These are phyloP conservation scores for Myiotriccus ornatus DNA, from an alignment of 2,797 vertebrate species.

Conservation along the genomic window DNA sequence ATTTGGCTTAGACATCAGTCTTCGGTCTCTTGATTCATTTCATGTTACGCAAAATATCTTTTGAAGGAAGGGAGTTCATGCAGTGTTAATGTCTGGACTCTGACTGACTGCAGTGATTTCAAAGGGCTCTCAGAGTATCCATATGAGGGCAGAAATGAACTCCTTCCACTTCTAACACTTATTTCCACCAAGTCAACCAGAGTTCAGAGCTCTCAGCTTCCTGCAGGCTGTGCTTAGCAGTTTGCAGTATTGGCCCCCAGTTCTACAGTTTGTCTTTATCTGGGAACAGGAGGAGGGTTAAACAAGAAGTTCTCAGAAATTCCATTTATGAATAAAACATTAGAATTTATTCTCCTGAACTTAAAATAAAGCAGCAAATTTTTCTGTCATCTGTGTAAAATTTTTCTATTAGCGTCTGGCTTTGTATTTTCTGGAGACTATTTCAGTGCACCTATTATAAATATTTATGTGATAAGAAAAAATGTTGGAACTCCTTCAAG, in stretches of 20 bases:
- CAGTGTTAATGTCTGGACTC: not conserved
- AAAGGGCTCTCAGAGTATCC: not conserved
- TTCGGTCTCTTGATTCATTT: not conserved
- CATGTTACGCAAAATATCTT: not conserved
- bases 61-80: not conserved
- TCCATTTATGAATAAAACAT: constrained; percentile 24
- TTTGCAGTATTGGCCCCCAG: not conserved
- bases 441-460: constrained; percentile 26
- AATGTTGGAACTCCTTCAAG: constrained; percentile 18
- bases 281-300: not conserved
- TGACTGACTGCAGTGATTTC: not conserved
- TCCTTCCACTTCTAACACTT: not conserved
- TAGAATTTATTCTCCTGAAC: not conserved
- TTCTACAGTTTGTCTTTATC: not conserved
- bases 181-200: not conserved
- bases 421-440: constrained; percentile 22
- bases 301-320: not conserved
- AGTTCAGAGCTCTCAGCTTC: not conserved
- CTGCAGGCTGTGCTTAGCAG: not conserved
- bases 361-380: not conserved
- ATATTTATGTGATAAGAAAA: constrained; percentile 39
- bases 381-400: not conserved
- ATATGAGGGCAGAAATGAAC: not conserved
- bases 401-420: not conserved
- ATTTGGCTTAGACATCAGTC: not conserved